Base-by-base conservation (phyloP, 2,888 invertebrate genomes). In the Eremobia ochroleuca region DNA sequence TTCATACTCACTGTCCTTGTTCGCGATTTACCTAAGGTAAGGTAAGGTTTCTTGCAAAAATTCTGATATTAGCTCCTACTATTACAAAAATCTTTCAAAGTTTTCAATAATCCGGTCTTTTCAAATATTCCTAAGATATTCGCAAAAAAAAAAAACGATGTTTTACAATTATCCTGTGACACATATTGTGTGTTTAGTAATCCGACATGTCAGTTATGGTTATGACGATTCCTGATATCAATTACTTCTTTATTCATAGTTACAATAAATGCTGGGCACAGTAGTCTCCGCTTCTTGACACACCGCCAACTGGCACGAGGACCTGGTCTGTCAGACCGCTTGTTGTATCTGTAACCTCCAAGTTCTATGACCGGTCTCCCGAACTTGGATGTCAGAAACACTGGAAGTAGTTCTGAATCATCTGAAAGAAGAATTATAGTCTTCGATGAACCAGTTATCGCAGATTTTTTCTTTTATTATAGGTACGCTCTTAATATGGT, bases 301-400 rank as follows among this genome's bases (percentile, higher is more conserved):
- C 94, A 94, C 0, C 93, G 85, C 94, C 94, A 94, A 67, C 90
- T 91, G 18, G 89, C 90, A 5, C 89, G 85, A 0, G 79, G 79
- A 0, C 94, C 92, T 2, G 89, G 87, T 31, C 93, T 90, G 58
- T 93, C 92, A 31, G 90, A 90, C 70, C 94, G 88, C 77, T 92
- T 91, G 75, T 94, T 94, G 81, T 93, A 94, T 46, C 94, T 88
- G 67, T 94, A 92, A 0, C 89, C 89, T 0, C 93, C 93, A 0
- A 94, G 86, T 71, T 93, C 93, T 28, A 94, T 92, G 0, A 92
- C 94, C 0, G 94, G 94, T 31, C 87, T 91, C 1, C 94, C 94
- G 28, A 83, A 91, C 52, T 88, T 91, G 3, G 94, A 92, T 69
- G 87, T 89, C 25, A 90, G 77, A 69, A 92, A 93, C 8, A 89